phyloP scores from a whole-genome alignment of 2,113 vertebrate genomes.

The Pteronura brasiliensis region DNA sequence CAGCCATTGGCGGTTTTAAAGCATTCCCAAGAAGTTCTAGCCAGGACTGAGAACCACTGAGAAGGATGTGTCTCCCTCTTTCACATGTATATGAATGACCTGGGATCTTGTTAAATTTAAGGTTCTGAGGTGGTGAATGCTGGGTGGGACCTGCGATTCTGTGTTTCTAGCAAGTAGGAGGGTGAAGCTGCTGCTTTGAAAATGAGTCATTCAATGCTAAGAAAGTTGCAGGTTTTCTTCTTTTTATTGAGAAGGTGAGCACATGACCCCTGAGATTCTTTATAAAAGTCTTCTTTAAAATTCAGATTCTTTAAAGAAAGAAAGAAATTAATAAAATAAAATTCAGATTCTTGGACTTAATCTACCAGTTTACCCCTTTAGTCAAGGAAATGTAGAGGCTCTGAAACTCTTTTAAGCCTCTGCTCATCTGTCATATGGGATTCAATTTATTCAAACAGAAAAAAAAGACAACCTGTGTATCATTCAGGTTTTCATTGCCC shows the following conservation, averaged over 20 bases:
- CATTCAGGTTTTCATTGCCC: neutral
- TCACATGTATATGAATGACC: fast-evolving
- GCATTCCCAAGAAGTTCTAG: neutral
- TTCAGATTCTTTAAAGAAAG: neutral
- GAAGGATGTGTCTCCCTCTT: neutral
- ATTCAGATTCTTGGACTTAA: neutral
- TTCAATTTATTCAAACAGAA: neutral
- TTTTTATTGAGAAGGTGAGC: neutral
- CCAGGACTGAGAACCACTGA: neutral
- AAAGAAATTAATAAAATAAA: neutral
- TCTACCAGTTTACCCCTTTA: neutral
- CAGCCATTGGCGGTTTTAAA: neutral
- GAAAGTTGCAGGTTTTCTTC: neutral
- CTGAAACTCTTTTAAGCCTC: neutral
- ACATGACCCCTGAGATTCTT: neutral
- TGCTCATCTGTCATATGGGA: neutral
- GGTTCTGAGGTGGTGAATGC: neutral
- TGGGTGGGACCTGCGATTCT: neutral
- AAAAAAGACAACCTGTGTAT: neutral
- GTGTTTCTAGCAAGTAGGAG: neutral
- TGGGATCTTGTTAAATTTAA: neutral
- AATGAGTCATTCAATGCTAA: neutral
- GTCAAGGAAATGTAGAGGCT: neutral
- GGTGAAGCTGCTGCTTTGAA: neutral
- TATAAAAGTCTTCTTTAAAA: neutral